These are phyloP conservation scores for Diarsia dahlii DNA, from an alignment of 2,888 invertebrate species.

Conservation along the genomic window DNA sequence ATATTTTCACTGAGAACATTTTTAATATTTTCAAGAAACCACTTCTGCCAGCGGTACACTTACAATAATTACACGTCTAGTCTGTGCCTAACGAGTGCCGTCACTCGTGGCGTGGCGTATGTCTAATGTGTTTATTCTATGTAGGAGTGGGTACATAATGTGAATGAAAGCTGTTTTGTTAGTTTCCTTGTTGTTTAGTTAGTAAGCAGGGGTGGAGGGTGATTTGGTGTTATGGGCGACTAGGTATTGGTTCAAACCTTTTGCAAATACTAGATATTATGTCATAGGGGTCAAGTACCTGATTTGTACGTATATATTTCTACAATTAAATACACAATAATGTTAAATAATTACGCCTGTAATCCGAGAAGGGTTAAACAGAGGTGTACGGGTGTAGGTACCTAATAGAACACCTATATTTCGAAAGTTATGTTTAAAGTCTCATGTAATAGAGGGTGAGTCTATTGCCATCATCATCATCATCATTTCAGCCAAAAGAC, in stretches of 20 bases:
- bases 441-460: too few relatives aligned
- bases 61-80: slow-evolving; percentile 71
- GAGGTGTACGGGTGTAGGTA: too few relatives aligned
- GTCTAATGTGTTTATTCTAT: slow-evolving; percentile 58
- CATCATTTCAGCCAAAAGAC: too few relatives aligned
- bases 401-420: too few relatives aligned
- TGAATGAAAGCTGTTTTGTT: slow-evolving; percentile 47
- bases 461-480: too few relatives aligned
- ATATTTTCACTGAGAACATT: neutral
- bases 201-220: slow-evolving; percentile 10
- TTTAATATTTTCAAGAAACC: slow-evolving; percentile 7
- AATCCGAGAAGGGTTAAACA: too few relatives aligned
- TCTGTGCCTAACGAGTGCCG: slow-evolving; percentile 68
- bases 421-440: too few relatives aligned
- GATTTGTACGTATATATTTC: neutral
- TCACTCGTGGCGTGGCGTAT: slow-evolving; percentile 64
- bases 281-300: neutral
- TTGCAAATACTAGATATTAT: neutral
- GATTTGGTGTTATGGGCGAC: slow-evolving; percentile 10
- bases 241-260: too few relatives aligned
- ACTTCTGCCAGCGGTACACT: slow-evolving; percentile 63
- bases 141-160: slow-evolving; percentile 43
- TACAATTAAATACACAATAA: neutral
- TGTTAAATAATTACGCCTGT: too few relatives aligned
- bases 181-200: slow-evolving; percentile 15